These are phyloP conservation scores for Sandelia bainsii DNA, from an alignment of 2,797 vertebrate genomes.

Conservation along the genomic window DNA sequence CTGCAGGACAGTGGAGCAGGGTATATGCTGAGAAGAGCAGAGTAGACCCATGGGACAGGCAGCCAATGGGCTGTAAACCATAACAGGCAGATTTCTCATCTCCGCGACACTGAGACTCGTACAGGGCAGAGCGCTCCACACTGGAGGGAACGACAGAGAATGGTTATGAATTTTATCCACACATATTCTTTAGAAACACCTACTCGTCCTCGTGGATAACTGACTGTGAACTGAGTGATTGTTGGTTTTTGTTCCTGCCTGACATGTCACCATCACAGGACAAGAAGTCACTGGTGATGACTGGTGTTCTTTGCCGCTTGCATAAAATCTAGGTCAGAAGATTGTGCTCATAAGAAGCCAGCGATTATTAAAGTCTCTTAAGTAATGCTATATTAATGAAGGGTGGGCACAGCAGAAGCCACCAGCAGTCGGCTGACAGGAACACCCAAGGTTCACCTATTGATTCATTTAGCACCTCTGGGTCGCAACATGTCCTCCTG, in stretches of 20 bases:
- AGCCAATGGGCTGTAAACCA: conserved; percentile 73
- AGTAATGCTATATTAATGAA: conserved; percentile 71
- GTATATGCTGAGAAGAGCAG: conserved; percentile 43
- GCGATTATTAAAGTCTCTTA: conserved; percentile 46
- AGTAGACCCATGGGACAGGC: conserved; percentile 71
- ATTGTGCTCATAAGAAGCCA: conserved; percentile 30
- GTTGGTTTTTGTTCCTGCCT: not conserved
- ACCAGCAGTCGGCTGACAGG: conserved; percentile 28
- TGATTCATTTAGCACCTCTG: conserved; percentile 48
- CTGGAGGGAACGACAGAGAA: conserved; percentile 55
- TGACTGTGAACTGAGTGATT: too few relatives aligned
- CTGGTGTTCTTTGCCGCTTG: not conserved
- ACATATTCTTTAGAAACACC: conserved; percentile 3
- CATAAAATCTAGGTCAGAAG: conserved; percentile 51
- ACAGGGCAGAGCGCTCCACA: conserved; percentile 53
- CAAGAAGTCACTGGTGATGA: not conserved
- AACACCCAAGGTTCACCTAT: conserved; percentile 31
- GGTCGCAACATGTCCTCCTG: conserved; percentile 9
- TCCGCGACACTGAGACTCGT: conserved; percentile 64
- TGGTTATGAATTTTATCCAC: not conserved
- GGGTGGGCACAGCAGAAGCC: conserved; percentile 14
- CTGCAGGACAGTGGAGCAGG: conserved; percentile 5
- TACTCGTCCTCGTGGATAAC: too few relatives aligned
- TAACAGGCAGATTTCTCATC: conserved; percentile 77
- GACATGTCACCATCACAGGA: not conserved